These are phyloP conservation scores for Neolamprologus ventralis DNA, from an alignment of 2,113 vertebrate species.

Conservation along the genomic window DNA sequence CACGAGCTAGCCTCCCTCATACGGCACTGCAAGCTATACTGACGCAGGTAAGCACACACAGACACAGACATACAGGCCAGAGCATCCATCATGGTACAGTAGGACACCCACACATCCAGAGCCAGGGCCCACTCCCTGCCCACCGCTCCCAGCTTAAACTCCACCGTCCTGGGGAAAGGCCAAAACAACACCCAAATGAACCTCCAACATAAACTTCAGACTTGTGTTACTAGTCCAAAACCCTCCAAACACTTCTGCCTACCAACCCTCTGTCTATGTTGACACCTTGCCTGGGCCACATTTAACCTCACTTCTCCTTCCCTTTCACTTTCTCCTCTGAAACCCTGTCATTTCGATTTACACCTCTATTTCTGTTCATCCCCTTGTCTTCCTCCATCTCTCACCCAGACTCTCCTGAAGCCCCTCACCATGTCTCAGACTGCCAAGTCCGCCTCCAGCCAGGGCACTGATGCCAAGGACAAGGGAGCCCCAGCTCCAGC, in stretches of 20 bases:
- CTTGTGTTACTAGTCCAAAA: background rate
- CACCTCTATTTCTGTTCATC: background rate
- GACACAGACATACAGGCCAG: slow-evolving; percentile 4
- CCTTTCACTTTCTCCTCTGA: background rate
- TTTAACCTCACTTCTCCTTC: background rate
- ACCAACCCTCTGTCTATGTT: background rate
- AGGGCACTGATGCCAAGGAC: slow-evolving; percentile 78
- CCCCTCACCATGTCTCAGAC: slow-evolving; percentile 83
- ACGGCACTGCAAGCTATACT: slow-evolving; percentile 66
- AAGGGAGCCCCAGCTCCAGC: slow-evolving; percentile 71
- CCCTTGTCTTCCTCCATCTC: background rate
- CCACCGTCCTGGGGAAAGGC: background rate
- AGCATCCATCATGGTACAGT: background rate
- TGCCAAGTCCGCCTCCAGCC: slow-evolving; percentile 72
- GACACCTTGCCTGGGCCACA: background rate
- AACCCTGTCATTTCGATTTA: background rate
- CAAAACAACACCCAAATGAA: slow-evolving; percentile 30
- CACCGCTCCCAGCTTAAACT: background rate
- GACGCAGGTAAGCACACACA: slow-evolving; percentile 78
- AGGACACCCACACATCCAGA: background rate
- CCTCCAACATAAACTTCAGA: slow-evolving; percentile 1
- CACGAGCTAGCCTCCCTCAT: slow-evolving; percentile 70
- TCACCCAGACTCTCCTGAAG: slow-evolving; percentile 46
- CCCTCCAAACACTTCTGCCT: background rate
- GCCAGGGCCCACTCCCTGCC: slow-evolving; percentile 12